phyloP scores from a whole-genome alignment of 2,113 vertebrate genomes.

The Pedionomus torquatus region DNA sequence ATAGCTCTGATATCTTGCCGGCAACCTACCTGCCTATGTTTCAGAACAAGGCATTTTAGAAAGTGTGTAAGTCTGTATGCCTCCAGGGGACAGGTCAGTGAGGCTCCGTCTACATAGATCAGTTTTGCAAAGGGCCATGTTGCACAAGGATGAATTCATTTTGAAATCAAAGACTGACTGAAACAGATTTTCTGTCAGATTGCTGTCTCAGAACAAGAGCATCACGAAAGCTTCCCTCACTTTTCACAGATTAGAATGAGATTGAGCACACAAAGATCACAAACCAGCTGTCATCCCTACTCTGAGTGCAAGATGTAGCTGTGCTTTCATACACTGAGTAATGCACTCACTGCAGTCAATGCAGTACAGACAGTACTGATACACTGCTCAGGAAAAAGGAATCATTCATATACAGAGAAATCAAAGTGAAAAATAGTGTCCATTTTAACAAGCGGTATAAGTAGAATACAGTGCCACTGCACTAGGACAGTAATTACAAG shows the following conservation, averaged over 20 bases:
- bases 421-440: rapidly evolving
- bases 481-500: not conserved
- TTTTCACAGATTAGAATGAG: not conserved
- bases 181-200: not conserved
- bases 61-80: rapidly evolving
- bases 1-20: not conserved
- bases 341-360: rapidly evolving
- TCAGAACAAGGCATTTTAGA: not conserved
- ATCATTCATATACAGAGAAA: not conserved
- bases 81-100: not conserved
- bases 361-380: not conserved
- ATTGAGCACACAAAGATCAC: not conserved
- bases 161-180: not conserved
- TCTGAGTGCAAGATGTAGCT: not conserved
- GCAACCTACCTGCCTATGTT: rapidly evolving
- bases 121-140: rapidly evolving
- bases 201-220: not conserved
- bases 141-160: not conserved
- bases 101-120: rapidly evolving
- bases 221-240: not conserved
- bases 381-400: not conserved
- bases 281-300: not conserved
- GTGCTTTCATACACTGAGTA: rapidly evolving
- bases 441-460: not conserved
- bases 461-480: not conserved